Evolutionary conservation across 2,113 vertebrate genomes (phyloP).

Genomic region (Acanthochromis polyacanthus): DNA sequence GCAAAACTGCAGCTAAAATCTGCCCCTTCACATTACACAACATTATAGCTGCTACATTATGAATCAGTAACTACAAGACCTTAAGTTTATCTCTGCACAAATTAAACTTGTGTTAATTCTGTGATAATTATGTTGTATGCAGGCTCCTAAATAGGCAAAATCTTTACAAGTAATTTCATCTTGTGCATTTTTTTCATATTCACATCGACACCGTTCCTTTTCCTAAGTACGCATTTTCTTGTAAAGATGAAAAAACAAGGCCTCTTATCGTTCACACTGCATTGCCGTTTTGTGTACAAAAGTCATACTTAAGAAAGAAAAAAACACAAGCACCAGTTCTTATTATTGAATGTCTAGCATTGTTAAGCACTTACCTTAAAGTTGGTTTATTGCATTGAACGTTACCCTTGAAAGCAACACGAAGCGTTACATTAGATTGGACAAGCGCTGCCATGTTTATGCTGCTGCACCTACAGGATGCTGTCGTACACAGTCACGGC

Average conservation of each 20-base stretch:
- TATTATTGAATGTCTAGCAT: slow-evolving; percentile 43
- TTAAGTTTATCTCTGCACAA: background rate
- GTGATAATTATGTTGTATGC: slow-evolving; percentile 10
- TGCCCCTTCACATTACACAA: background rate
- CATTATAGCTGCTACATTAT: slow-evolving; percentile 25
- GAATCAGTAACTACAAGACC: slow-evolving; percentile 4
- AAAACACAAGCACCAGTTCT: slow-evolving; percentile 70
- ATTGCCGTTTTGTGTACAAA: slow-evolving; percentile 48
- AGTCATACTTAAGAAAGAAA: slow-evolving; percentile 42
- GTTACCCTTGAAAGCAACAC: slow-evolving; percentile 63
- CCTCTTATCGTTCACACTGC: slow-evolving; percentile 53
- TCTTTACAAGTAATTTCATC: background rate
- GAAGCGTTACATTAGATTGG: slow-evolving; percentile 53
- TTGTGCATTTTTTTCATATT: background rate
- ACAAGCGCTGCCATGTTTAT: slow-evolving; percentile 42
- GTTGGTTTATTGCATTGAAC: slow-evolving; percentile 67
- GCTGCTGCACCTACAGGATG: slow-evolving; percentile 32
- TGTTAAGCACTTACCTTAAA: slow-evolving; percentile 72
- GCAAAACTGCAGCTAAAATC: background rate
- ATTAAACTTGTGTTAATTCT: slow-evolving; percentile 4
- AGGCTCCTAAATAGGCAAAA: slow-evolving; percentile 27
- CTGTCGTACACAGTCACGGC: slow-evolving; percentile 19
- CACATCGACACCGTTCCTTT: background rate
- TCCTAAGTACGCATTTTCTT: background rate
- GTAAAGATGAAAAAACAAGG: slow-evolving; percentile 49